Evolutionary conservation across 2,113 vertebrate genomes (phyloP).

Genomic region (Stegostoma tigrinum): DNA sequence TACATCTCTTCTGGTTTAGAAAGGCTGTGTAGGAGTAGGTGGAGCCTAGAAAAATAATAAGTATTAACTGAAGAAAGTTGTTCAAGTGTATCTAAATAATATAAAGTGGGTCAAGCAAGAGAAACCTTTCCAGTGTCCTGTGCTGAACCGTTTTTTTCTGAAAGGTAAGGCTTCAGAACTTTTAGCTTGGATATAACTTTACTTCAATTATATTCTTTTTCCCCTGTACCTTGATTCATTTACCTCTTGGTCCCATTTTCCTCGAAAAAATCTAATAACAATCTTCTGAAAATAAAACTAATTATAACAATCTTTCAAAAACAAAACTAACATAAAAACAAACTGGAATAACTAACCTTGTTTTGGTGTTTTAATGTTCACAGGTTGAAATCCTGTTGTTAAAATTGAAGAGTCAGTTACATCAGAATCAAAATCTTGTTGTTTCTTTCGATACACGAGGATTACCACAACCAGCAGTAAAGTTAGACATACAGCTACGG

Average conservation of each 20-base stretch:
- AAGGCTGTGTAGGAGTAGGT: neutral
- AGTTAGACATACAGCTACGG: conserved; percentile 82
- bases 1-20: neutral
- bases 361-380: conserved; percentile 97
- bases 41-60: neutral
- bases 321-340: neutral
- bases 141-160: neutral
- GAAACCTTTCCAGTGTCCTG: neutral
- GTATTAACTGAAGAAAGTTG: neutral
- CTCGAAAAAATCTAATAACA: neutral
- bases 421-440: conserved; percentile 85
- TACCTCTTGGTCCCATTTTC: neutral
- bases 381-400: conserved; percentile 94
- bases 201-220: neutral
- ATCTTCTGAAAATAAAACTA: neutral
- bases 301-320: neutral
- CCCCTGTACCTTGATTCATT: neutral
- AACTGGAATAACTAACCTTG: conserved; percentile 65
- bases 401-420: conserved; percentile 96
- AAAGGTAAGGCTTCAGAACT: neutral
- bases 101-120: neutral
- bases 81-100: neutral
- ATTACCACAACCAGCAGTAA: conserved; percentile 83
- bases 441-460: conserved; percentile 85
- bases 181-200: neutral